phyloP scores from a whole-genome alignment of 2,888 invertebrate genomes.

The Adela reaumurella region DNA sequence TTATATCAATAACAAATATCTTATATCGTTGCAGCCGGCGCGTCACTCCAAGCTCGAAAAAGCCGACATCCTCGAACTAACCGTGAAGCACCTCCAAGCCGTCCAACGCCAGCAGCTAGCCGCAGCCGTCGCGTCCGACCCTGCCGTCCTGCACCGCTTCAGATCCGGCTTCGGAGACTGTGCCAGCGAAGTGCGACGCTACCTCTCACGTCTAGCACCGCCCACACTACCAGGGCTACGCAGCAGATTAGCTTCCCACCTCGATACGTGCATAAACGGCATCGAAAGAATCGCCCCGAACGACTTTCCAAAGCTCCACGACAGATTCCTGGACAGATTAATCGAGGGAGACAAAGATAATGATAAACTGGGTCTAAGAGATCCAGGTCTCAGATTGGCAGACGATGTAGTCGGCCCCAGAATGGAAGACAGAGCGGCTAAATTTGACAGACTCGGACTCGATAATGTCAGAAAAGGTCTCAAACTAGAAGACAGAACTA shows the following conservation, averaged over 20 bases:
- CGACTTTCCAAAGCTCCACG: constrained; percentile 21
- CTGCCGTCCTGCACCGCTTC: constrained; percentile 79
- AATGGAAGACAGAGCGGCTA: constrained; percentile 38
- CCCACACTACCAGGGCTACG: constrained; percentile 58
- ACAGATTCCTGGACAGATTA: too few species aligned
- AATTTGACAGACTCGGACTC: constrained; percentile 63
- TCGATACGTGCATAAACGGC: constrained; percentile 61
- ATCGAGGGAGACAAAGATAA: too few species aligned
- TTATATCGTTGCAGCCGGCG: constrained; percentile 67
- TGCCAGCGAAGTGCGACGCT: constrained; percentile 73
- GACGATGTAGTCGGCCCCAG: too few species aligned
- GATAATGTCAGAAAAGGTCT: constrained; percentile 33
- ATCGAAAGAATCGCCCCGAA: constrained; percentile 34
- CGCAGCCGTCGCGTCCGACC: constrained; percentile 78
- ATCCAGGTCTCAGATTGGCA: too few species aligned
- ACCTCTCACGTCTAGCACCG: constrained; percentile 56
- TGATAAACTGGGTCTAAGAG: too few species aligned
- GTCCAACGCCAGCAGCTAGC: constrained; percentile 84
- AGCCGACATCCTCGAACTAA: constrained; percentile 93
- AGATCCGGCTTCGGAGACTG: constrained; percentile 87
- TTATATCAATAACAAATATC: constrained; percentile 1
- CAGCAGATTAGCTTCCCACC: constrained; percentile 63
- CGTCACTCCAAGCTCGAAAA: constrained; percentile 94
- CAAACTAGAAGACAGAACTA: constrained; percentile 13
- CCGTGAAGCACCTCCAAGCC: constrained; percentile 87